Base-by-base conservation (phyloP, 1,140 invertebrate species). In the Nilaparvata lugens region DNA sequence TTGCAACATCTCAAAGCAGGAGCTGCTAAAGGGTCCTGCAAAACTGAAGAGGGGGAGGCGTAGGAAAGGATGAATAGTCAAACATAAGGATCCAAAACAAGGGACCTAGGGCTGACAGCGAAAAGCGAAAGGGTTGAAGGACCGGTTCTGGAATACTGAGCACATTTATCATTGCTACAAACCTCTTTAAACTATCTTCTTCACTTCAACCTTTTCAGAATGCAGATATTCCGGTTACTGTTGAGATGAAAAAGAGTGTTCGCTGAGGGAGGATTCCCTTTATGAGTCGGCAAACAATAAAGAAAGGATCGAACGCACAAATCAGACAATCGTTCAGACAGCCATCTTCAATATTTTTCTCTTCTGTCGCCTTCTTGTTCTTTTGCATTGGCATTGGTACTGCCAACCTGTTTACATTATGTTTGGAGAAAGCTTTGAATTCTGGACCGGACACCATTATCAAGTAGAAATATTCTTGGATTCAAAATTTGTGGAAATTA, bases 141-240 rank as follows among this genome's bases (percentile, higher is more conserved):
- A 60, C 58, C 58, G 58, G 58, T 60, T 60, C 35, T 35, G 28
- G 52, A 52, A 51, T 60, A 52, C 52, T 31, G 48, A 60, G 52
- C 53, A 60, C 52, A 53, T 52, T 53, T 60, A 53, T 25, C 52
- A 23, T 60, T 40, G 40, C 42, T 58, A 48, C 58, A 40, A 60
- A 60, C 58, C 58, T 60, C 45, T 45, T 18, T 35, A 60, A 35
- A 11, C 31, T 35, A 35, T 48, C 53, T 60, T 60, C 51, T 23
- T 52, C 58, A 35, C 21, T 51, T 35, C 40, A 31, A 52, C 58
- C 58, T 53, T 53, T 60, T 52, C 53, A 60, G 52, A 60, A 60
- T 60, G 58, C 48, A 52, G 58, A 60, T 60, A 60, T 60, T 60
- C 58, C 58, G 58, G 58, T 60, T 60, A 60, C 45, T 52, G 43